These are phyloP conservation scores for Chelmon rostratus DNA, from an alignment of 2,797 vertebrate genomes.

Conservation along the genomic window DNA sequence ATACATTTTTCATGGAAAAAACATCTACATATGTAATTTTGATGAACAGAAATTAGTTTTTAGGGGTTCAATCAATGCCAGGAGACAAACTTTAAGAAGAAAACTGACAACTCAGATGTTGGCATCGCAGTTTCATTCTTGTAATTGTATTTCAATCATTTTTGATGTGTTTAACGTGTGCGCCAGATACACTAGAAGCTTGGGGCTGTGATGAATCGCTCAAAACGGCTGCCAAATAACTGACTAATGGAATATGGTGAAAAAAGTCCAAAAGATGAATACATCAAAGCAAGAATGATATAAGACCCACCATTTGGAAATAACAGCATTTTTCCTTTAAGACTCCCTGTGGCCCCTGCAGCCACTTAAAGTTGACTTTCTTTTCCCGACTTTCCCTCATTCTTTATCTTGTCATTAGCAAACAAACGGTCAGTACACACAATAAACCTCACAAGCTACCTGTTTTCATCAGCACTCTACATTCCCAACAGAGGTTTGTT, in stretches of 20 bases:
- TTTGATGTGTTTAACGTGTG: constrained; percentile 40
- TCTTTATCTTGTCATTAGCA: constrained; percentile 21
- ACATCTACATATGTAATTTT: no score
- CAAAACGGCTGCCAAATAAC: constrained; percentile 54
- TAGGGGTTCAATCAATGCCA: no score
- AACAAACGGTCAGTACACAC: constrained; percentile 5
- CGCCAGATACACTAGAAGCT: constrained; percentile 36
- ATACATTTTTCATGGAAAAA: no score
- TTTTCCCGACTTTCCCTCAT: background rate
- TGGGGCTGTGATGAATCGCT: constrained; percentile 49
- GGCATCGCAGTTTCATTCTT: constrained; percentile 36
- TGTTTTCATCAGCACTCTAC: constrained; percentile 15
- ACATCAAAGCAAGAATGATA: constrained; percentile 32
- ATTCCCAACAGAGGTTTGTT: constrained; percentile 26
- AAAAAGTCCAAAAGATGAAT: constrained; percentile 38
- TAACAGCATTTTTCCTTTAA: constrained; percentile 18
- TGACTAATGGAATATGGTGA: constrained; percentile 42
- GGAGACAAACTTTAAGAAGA: background rate
- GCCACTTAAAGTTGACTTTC: background rate
- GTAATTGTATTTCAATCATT: constrained; percentile 41
- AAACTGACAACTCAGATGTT: constrained; percentile 32
- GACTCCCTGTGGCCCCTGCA: background rate
- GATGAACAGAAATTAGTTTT: no score
- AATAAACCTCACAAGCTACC: constrained; percentile 13
- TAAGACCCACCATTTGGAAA: constrained; percentile 31